phyloP scores from a whole-genome alignment of 1,140 invertebrate genomes.

The Drosophila truncata region DNA sequence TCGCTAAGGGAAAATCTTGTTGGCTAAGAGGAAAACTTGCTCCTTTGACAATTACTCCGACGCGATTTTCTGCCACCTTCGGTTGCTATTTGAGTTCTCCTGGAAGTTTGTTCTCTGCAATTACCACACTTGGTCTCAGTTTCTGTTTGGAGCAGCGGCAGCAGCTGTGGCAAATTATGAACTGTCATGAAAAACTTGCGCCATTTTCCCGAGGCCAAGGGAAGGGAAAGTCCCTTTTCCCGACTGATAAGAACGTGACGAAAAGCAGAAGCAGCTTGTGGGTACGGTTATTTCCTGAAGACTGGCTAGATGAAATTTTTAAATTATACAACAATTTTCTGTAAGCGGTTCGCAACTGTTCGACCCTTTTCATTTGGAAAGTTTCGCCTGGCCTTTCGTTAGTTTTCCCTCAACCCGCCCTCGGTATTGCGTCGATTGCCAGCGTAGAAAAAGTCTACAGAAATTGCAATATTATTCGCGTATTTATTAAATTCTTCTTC shows the following conservation, averaged over 20 bases:
- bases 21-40: slow-evolving; percentile 9
- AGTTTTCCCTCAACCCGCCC: background rate
- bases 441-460: slow-evolving; percentile 1
- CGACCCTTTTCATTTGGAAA: slow-evolving; percentile 21
- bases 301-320: slow-evolving; percentile 10
- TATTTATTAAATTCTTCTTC: slow-evolving; percentile 1
- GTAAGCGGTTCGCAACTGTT: background rate
- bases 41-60: background rate
- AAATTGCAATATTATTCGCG: slow-evolving; percentile 22
- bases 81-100: slow-evolving; percentile 1
- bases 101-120: slow-evolving; percentile 21
- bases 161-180: slow-evolving; percentile 49
- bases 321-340: slow-evolving; percentile 18
- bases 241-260: slow-evolving; percentile 37
- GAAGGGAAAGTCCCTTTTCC: background rate
- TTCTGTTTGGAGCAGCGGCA: slow-evolving; percentile 12
- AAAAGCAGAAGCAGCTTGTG: slow-evolving; percentile 7
- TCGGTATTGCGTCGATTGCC: background rate
- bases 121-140: slow-evolving; percentile 35
- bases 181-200: slow-evolving; percentile 55
- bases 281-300: background rate
- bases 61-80: slow-evolving; percentile 19
- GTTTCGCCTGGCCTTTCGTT: slow-evolving; percentile 3
- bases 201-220: slow-evolving; percentile 25
- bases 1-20: slow-evolving; percentile 8